Evolutionary conservation across 2,113 vertebrate genomes (phyloP).

Genomic region (Leptodactylus fuscus): DNA sequence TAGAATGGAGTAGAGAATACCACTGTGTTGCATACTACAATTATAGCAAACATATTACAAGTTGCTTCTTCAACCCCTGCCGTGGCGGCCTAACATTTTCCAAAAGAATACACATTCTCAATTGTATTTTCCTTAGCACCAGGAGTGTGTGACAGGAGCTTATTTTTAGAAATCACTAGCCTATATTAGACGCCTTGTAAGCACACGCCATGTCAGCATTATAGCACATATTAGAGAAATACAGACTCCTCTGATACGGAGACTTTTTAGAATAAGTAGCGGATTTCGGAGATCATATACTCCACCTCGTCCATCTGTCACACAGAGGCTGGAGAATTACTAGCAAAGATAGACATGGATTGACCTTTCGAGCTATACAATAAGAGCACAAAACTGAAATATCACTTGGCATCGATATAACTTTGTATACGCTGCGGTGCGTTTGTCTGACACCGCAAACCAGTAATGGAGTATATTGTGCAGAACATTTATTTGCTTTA

Average conservation of each 20-base stretch:
- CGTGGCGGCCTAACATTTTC: constrained; percentile 26
- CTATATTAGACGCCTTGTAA: constrained; percentile 34
- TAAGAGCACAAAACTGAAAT: constrained; percentile 55
- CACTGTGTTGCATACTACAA: background rate
- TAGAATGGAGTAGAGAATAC: background rate
- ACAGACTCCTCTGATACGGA: background rate
- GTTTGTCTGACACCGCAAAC: background rate
- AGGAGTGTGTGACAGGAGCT: constrained; percentile 9
- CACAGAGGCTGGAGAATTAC: constrained; percentile 40
- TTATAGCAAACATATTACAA: constrained; percentile 25
- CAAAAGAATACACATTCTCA: constrained; percentile 21
- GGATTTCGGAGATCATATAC: background rate
- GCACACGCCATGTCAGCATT: constrained; percentile 14
- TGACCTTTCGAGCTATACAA: constrained; percentile 65
- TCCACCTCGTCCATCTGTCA: background rate
- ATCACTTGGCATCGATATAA: background rate
- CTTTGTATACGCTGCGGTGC: background rate
- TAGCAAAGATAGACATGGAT: constrained; percentile 62
- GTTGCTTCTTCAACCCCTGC: constrained; percentile 19
- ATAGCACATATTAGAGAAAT: background rate
- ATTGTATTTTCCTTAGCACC: constrained; percentile 36
- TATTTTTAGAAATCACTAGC: constrained; percentile 29
- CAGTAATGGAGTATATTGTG: background rate
- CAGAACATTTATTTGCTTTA: background rate
- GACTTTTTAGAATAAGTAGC: constrained; percentile 23